Conservation (phyloP, 2,113 vertebrate species). For the Chrysemys picta region DNA sequence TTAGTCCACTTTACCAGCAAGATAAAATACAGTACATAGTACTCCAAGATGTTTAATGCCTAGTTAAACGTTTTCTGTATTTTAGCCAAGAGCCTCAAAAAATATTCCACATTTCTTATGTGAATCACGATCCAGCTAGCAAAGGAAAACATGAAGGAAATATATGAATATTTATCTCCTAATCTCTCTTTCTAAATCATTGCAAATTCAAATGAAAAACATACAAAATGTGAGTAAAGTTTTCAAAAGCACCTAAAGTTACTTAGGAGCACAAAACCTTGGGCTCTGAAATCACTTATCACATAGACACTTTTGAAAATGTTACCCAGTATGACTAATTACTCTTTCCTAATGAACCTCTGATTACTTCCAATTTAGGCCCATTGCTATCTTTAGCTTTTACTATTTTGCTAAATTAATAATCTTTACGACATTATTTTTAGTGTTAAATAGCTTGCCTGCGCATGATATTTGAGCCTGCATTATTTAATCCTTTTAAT, state of each 20-base stretch:
- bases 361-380: constrained; percentile 54
- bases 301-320: neutral
- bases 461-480: constrained; percentile 55
- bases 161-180: constrained; percentile 34
- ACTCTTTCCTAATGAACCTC: constrained; percentile 19
- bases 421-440: constrained; percentile 64
- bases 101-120: constrained; percentile 55
- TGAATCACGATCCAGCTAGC: constrained; percentile 60
- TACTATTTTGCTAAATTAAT: constrained; percentile 54
- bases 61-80: constrained; percentile 39
- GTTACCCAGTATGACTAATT: constrained; percentile 1
- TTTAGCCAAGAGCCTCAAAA: constrained; percentile 28
- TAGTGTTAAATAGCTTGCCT: constrained; percentile 46
- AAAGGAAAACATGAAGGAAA: constrained; percentile 59
- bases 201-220: neutral
- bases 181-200: neutral
- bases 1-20: neutral
- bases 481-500: constrained; percentile 68
- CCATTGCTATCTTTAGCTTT: constrained; percentile 47
- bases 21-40: neutral
- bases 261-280: neutral
- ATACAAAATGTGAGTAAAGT: neutral
- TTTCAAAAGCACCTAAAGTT: neutral
- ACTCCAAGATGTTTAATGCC: neutral
- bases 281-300: neutral